Evolutionary conservation across 2,888 invertebrate species (phyloP).

Genomic region (Villa cingulata): DNA sequence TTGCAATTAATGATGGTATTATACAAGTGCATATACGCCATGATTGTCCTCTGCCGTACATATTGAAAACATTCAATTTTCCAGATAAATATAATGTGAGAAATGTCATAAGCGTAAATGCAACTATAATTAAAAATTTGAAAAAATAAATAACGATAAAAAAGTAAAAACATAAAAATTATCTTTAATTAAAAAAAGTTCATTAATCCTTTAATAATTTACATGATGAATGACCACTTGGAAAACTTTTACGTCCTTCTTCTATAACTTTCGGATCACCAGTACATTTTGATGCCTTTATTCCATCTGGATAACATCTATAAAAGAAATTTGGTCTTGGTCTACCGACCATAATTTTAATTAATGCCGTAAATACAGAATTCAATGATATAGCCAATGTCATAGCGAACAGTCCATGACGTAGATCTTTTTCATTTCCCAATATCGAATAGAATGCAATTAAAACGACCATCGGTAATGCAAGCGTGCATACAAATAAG

Average conservation of each 20-base stretch:
- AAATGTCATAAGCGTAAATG: slow-evolving; percentile 57
- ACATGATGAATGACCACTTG: slow-evolving; percentile 70
- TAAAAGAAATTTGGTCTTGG: slow-evolving; percentile 68
- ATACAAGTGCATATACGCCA: slow-evolving; percentile 44
- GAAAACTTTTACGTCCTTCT: slow-evolving; percentile 70
- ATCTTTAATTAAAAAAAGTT: no score
- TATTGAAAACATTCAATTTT: slow-evolving; percentile 47
- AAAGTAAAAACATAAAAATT: neutral
- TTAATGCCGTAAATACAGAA: neutral
- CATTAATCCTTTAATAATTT: slow-evolving; percentile 15
- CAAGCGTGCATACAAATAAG: neutral
- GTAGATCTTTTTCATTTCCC: neutral
- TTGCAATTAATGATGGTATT: slow-evolving; percentile 46
- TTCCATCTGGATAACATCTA: slow-evolving; percentile 63
- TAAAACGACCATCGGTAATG: neutral
- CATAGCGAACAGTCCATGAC: neutral
- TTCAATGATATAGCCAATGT: neutral
- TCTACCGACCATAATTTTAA: slow-evolving; percentile 27
- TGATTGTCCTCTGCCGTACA: slow-evolving; percentile 43
- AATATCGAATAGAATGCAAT: neutral
- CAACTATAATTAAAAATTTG: slow-evolving; percentile 38
- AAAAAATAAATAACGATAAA: neutral
- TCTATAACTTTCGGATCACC: slow-evolving; percentile 45
- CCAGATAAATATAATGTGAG: slow-evolving; percentile 52
- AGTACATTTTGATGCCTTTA: slow-evolving; percentile 45